Conservation (phyloP, 2,888 invertebrate species). For the Ectemnius lituratus region DNA sequence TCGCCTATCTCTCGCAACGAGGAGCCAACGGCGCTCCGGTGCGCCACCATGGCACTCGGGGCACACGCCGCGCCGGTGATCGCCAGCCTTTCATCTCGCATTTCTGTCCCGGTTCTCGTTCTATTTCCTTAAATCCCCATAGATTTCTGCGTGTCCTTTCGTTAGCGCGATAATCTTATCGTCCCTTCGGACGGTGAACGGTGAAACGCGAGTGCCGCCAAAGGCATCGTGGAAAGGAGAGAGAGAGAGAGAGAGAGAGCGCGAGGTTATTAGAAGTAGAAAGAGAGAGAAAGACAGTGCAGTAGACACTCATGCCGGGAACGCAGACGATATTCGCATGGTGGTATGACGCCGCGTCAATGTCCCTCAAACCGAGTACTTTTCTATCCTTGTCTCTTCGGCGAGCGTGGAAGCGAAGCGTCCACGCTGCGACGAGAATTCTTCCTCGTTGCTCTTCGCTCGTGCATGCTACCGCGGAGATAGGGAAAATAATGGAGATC, state of each 20-base stretch:
- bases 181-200: neutral
- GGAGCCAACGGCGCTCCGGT: constrained; percentile 34
- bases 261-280: neutral
- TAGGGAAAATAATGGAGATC: constrained; percentile 24
- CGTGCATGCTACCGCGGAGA: neutral
- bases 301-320: constrained; percentile 37
- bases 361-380: constrained; percentile 27
- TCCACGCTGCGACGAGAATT: no score
- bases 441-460: no score
- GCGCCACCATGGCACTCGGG: constrained; percentile 54
- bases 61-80: constrained; percentile 53
- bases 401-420: no score
- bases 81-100: constrained; percentile 10
- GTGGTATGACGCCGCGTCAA: constrained; percentile 50
- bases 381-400: no score
- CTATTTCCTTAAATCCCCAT: neutral
- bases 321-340: constrained; percentile 30
- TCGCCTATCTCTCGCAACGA: constrained; percentile 34
- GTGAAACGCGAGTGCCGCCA: constrained; percentile 21
- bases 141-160: neutral
- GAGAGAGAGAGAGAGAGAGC: constrained; percentile 12
- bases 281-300: no score
- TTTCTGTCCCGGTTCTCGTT: neutral
- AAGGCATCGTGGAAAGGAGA: constrained; percentile 27
- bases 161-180: neutral